Conservation (phyloP, 1,140 invertebrate genomes). For the Zaprionus kolodkinae region DNA sequence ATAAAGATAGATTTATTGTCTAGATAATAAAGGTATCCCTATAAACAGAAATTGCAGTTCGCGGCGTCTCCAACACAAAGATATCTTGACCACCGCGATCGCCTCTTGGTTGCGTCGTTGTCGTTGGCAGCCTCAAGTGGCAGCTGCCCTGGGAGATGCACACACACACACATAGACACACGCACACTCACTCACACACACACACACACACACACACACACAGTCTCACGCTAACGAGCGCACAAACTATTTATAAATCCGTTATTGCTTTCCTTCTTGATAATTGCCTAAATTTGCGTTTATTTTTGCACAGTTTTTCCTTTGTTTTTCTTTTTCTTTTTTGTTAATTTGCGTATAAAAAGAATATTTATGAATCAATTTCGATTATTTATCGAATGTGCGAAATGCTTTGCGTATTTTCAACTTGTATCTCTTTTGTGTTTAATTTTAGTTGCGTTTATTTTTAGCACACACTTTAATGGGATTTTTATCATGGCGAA, state of each 20-base stretch:
- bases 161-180: conserved; percentile 15
- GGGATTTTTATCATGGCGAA: conserved; percentile 11
- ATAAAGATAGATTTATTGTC: not conserved
- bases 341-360: conserved; percentile 5
- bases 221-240: conserved; percentile 24
- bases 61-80: not conserved
- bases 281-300: conserved; percentile 57
- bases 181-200: not conserved
- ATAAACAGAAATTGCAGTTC: conserved; percentile 1
- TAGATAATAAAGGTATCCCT: not conserved
- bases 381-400: conserved; percentile 48
- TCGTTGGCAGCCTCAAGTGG: conserved; percentile 48
- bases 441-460: conserved; percentile 67
- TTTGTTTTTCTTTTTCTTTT: conserved; percentile 9
- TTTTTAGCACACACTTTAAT: conserved; percentile 61
- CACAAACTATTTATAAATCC: conserved; percentile 70
- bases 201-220: conserved; percentile 20
- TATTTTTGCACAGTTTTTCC: conserved; percentile 49
- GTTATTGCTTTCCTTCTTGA: conserved; percentile 46
- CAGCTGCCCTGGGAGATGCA: conserved; percentile 32
- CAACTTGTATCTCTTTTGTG: conserved; percentile 18
- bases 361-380: conserved; percentile 32
- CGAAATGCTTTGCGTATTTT: conserved; percentile 47
- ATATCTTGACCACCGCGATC: conserved; percentile 11
- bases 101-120: conserved; percentile 26